Conservation (phyloP, 2,888 invertebrate species). For the Ferdinandea cuprea region DNA sequence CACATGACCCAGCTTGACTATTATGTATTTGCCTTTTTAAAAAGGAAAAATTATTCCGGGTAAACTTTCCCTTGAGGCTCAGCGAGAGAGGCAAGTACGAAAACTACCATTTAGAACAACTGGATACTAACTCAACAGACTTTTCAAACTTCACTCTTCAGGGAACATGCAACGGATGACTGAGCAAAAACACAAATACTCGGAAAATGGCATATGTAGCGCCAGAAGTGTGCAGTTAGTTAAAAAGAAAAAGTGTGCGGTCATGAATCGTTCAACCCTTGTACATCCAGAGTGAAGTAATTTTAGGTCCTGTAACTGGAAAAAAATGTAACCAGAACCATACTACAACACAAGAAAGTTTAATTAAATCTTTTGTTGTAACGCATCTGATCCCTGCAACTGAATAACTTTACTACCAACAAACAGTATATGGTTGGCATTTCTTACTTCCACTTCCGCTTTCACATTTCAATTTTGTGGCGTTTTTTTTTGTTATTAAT, state of each 20-base stretch:
- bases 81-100: not conserved
- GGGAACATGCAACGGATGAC: conserved; percentile 8
- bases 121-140: conserved; percentile 22
- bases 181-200: conserved; percentile 13
- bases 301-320: not conserved
- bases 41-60: conserved; percentile 18
- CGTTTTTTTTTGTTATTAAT: conserved; percentile 19
- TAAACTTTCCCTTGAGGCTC: conserved; percentile 26
- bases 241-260: conserved; percentile 7
- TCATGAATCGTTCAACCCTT: conserved; percentile 19
- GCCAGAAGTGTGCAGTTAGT: not conserved
- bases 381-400: conserved; percentile 25
- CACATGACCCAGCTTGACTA: too few species aligned
- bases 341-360: conserved; percentile 24
- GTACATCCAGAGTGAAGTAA: conserved; percentile 24
- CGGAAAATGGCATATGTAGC: conserved; percentile 1
- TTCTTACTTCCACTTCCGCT: not conserved
- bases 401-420: conserved; percentile 10
- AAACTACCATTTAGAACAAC: conserved; percentile 2
- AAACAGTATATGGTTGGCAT: not conserved
- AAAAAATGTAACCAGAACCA: conserved; percentile 2
- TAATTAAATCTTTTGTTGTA: conserved; percentile 45
- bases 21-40: too few species aligned
- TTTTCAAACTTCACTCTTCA: conserved; percentile 17
- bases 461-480: not conserved